These are phyloP conservation scores for Rhimphoctona megacephalus DNA, from an alignment of 2,888 invertebrate species.

Conservation along the genomic window DNA sequence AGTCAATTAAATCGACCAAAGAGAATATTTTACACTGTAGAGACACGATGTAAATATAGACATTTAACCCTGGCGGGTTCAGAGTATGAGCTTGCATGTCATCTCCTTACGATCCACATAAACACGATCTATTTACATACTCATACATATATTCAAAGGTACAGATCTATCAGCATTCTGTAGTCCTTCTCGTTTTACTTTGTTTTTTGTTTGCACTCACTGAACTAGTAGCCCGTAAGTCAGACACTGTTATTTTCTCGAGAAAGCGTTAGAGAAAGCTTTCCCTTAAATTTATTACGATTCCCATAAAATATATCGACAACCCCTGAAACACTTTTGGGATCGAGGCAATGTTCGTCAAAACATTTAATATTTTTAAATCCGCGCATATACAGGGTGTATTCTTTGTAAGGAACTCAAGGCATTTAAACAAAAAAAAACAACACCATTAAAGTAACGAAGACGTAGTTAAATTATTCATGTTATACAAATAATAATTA, in stretches of 20 bases:
- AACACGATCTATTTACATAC: conserved; percentile 53
- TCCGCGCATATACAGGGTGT: not conserved
- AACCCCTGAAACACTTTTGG: conserved; percentile 5
- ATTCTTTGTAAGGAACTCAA: not conserved
- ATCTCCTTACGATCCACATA: conserved; percentile 26
- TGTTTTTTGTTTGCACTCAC: not conserved
- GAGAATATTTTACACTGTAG: conserved; percentile 19
- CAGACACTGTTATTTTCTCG: conserved; percentile 24
- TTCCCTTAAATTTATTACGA: conserved; percentile 50
- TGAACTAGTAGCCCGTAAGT: conserved; percentile 30
- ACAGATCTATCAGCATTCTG: conserved; percentile 64
- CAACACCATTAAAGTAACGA: not conserved
- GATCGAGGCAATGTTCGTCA: conserved; percentile 33
- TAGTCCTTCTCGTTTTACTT: conserved; percentile 30
- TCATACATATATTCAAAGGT: conserved; percentile 64
- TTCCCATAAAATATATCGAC: conserved; percentile 39
- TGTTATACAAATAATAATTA: not conserved
- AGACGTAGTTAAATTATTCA: not conserved
- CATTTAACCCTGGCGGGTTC: not conserved
- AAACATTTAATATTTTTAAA: conserved; percentile 26
- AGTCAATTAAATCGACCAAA: conserved; percentile 15
- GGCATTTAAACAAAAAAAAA: not conserved
- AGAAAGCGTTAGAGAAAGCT: not conserved
- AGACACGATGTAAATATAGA: conserved; percentile 37
- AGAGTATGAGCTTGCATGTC: not conserved